phyloP scores from a whole-genome alignment of 2,113 vertebrate genomes.

The Vidua chalybeata region DNA sequence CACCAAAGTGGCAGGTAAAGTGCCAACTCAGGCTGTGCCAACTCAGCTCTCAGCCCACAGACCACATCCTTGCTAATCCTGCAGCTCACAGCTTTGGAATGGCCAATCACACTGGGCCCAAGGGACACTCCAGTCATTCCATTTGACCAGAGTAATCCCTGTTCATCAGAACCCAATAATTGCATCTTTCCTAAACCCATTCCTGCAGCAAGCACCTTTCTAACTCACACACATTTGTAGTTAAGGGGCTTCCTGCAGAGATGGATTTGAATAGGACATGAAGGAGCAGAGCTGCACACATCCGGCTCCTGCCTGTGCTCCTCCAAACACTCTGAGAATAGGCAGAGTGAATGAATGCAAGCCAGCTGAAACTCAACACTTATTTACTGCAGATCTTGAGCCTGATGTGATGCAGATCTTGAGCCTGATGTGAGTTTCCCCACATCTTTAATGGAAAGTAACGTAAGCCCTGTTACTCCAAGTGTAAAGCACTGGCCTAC shows the following conservation, averaged over 20 bases:
- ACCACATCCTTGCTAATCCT: neutral
- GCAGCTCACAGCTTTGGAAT: neutral
- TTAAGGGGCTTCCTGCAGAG: neutral
- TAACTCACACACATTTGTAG: neutral
- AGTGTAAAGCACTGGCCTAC: neutral
- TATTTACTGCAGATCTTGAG: neutral
- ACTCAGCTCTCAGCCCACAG: neutral
- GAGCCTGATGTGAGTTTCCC: neutral
- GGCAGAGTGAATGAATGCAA: neutral
- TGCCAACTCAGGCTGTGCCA: neutral
- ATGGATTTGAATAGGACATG: neutral
- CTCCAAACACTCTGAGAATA: neutral
- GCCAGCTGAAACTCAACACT: neutral
- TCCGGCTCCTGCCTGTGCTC: neutral
- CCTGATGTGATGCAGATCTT: neutral
- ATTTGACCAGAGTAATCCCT: neutral
- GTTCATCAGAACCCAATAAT: neutral
- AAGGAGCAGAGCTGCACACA: neutral
- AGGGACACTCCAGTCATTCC: neutral
- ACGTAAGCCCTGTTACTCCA: neutral
- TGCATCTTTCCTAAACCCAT: neutral
- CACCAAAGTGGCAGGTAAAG: neutral
- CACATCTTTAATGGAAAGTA: neutral
- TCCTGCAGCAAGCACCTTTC: neutral
- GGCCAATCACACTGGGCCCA: neutral